Conservation (phyloP, 2,113 vertebrate species). For the Phoxinus phoxinus region DNA sequence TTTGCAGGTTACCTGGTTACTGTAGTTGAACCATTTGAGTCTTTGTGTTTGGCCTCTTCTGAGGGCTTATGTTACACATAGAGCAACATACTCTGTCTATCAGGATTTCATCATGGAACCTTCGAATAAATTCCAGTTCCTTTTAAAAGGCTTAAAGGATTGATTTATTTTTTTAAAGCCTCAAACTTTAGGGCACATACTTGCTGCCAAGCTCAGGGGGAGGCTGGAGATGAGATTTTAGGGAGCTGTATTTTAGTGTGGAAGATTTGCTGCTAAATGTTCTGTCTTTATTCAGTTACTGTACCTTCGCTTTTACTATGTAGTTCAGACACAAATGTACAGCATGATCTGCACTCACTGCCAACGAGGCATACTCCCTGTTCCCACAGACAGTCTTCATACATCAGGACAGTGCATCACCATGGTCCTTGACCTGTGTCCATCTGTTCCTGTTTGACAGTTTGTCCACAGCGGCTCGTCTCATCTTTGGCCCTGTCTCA, state of each 20-base stretch:
- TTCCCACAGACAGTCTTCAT: not conserved
- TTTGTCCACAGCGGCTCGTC: not conserved
- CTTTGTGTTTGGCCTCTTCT: slow-evolving; percentile 34
- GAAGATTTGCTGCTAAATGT: not conserved
- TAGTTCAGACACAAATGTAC: not conserved
- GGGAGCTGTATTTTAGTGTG: not conserved
- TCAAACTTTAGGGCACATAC: slow-evolving; percentile 16
- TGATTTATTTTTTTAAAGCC: slow-evolving; percentile 28
- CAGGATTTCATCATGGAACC: slow-evolving; percentile 11
- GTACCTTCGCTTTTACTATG: not conserved
- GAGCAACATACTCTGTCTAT: slow-evolving; percentile 54
- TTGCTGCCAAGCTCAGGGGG: slow-evolving; percentile 25
- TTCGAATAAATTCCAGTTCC: slow-evolving; percentile 19
- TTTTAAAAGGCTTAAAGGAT: slow-evolving; percentile 39
- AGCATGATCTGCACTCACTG: not conserved
- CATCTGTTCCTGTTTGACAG: not conserved
- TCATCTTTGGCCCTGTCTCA: not conserved
- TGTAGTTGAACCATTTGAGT: slow-evolving; percentile 46
- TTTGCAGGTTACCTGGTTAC: slow-evolving; percentile 71
- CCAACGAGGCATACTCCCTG: not conserved
- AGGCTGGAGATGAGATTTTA: slow-evolving; percentile 7
- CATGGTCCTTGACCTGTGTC: not conserved
- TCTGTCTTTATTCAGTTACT: not conserved
- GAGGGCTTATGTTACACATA: slow-evolving; percentile 60
- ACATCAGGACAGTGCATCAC: not conserved